Percentiles rank a stretch among this genome's conserved stretches.
phyloP scores from a whole-genome alignment of 2,113 vertebrate genomes.

The Rhodinocichla rosea region DNA sequence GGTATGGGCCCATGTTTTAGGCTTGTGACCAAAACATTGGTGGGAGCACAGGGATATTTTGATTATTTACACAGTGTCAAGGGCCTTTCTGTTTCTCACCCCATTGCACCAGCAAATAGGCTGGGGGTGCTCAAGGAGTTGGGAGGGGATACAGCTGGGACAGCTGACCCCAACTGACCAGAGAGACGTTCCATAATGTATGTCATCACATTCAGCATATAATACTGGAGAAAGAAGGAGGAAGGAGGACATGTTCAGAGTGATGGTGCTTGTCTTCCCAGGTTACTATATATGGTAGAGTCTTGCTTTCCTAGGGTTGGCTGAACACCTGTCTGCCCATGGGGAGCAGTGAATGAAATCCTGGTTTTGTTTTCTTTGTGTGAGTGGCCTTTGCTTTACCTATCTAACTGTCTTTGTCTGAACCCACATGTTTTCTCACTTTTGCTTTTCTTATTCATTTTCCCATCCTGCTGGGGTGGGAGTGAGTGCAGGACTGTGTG shows the following conservation, averaged over 20 bases:
- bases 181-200: neutral
- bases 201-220: neutral
- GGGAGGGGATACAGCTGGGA: neutral
- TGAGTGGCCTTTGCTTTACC: neutral
- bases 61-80: neutral
- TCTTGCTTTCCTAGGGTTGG: neutral
- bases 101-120: accelerated
- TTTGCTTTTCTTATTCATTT: neutral
- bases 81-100: neutral
- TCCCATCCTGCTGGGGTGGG: too few species aligned
- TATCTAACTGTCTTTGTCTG: neutral
- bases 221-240: neutral
- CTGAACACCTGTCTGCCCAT: neutral
- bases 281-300: neutral
- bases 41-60: neutral
- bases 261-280: neutral
- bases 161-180: neutral
- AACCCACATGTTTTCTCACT: neutral
- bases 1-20: neutral
- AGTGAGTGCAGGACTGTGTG: neutral
- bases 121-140: neutral
- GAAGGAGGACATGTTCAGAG: neutral
- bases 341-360: neutral
- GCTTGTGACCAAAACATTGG: neutral
- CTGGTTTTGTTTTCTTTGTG: neutral